Evolutionary conservation across 2,888 invertebrate genomes (phyloP).

Genomic region (Coelinius sp.): DNA sequence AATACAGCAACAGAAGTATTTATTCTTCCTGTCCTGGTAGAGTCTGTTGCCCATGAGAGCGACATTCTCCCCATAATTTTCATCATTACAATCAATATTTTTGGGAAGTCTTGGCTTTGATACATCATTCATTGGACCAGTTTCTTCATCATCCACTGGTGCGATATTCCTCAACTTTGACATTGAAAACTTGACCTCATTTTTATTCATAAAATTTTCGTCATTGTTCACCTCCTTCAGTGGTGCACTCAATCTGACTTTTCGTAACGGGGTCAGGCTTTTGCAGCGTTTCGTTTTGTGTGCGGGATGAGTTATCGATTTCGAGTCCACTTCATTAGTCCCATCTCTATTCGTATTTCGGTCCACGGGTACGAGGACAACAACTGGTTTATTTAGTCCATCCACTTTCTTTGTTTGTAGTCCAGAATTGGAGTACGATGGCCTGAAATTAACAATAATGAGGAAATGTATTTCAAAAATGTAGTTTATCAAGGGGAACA

Average conservation of each 20-base stretch:
- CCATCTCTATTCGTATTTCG: slow-evolving; percentile 29
- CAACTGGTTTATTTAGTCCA: slow-evolving; percentile 38
- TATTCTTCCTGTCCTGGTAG: slow-evolving; percentile 36
- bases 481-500: neutral
- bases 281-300: slow-evolving; percentile 51
- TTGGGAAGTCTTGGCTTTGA: neutral
- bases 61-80: neutral
- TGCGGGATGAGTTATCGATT: slow-evolving; percentile 8
- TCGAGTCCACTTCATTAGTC: slow-evolving; percentile 13
- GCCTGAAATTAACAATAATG: slow-evolving; percentile 4
- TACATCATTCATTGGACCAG: neutral
- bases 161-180: neutral
- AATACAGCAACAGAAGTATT: slow-evolving; percentile 55
- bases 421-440: neutral
- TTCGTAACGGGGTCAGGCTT: slow-evolving; percentile 13
- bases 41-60: no score
- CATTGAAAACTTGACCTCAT: neutral
- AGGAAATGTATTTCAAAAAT: neutral
- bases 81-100: neutral
- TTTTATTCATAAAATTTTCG: neutral
- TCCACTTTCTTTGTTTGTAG: slow-evolving; percentile 6
- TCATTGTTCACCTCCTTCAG: slow-evolving; percentile 22
- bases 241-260: slow-evolving; percentile 22
- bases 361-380: slow-evolving; percentile 42
- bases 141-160: neutral